These are phyloP conservation scores for Oreotragus oreotragus DNA, from an alignment of 2,113 vertebrate species.

Conservation along the genomic window DNA sequence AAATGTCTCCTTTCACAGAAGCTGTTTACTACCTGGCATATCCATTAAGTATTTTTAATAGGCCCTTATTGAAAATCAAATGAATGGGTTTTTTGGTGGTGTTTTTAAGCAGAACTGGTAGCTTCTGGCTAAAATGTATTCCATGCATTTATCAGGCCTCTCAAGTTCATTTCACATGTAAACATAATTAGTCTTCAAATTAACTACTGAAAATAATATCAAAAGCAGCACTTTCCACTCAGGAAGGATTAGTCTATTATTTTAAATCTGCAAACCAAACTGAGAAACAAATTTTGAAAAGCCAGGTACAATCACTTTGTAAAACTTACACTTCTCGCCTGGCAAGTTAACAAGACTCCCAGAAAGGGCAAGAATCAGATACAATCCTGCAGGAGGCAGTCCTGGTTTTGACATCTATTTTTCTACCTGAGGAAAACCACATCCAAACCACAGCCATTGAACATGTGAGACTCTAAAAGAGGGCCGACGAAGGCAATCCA, in stretches of 20 bases:
- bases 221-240: background rate
- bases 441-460: background rate
- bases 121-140: background rate
- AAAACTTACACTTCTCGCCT: background rate
- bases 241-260: background rate
- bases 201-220: background rate
- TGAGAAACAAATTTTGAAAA: conserved; percentile 4
- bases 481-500: background rate
- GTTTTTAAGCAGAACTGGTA: conserved; percentile 20
- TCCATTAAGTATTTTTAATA: conserved; percentile 37
- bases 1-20: conserved; percentile 5
- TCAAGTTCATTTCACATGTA: background rate
- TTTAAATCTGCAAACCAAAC: conserved; percentile 8
- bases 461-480: background rate
- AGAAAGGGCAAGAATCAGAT: background rate
- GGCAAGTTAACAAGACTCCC: background rate
- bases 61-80: conserved; percentile 37
- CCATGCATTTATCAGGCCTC: background rate
- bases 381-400: background rate
- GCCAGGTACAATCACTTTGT: background rate
- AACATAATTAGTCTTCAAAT: background rate
- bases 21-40: background rate
- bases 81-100: background rate
- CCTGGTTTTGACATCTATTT: background rate
- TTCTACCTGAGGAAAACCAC: background rate